phyloP scores from a whole-genome alignment of 2,888 invertebrate genomes.

The Aspidiotus rigidus region DNA sequence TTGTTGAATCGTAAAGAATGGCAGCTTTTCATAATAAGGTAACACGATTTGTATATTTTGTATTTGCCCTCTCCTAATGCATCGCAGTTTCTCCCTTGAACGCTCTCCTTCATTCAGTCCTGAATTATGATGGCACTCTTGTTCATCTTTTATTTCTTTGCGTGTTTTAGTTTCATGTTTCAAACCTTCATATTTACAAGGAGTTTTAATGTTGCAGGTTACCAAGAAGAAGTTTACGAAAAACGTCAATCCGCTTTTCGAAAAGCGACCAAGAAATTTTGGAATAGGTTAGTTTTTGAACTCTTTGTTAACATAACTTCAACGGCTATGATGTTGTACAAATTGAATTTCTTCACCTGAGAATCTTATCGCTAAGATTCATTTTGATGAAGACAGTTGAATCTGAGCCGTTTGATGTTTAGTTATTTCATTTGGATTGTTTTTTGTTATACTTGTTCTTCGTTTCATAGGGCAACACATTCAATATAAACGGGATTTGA shows the following conservation, averaged over 20 bases:
- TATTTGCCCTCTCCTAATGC: too few species aligned
- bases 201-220: constrained; percentile 4
- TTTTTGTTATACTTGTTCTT: background rate
- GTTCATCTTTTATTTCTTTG: too few species aligned
- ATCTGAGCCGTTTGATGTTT: constrained; percentile 28
- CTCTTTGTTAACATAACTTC: background rate
- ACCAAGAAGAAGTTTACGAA: constrained; percentile 38
- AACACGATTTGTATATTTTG: too few species aligned
- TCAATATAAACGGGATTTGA: constrained; percentile 94
- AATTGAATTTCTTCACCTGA: constrained; percentile 42
- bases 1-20: too few species aligned
- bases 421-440: background rate
- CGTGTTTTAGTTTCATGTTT: too few species aligned
- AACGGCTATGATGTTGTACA: constrained; percentile 16
- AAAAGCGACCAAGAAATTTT: constrained; percentile 93
- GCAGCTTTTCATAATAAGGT: too few species aligned
- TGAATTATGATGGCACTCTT: too few species aligned
- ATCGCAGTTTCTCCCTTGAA: too few species aligned
- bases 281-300: constrained; percentile 73
- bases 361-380: constrained; percentile 14
- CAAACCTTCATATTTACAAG: too few species aligned
- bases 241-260: constrained; percentile 89
- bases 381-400: constrained; percentile 30
- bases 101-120: too few species aligned
- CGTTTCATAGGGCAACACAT: constrained; percentile 81